Conservation (phyloP, 1,140 invertebrate species). For the Trissolcus basalis region DNA sequence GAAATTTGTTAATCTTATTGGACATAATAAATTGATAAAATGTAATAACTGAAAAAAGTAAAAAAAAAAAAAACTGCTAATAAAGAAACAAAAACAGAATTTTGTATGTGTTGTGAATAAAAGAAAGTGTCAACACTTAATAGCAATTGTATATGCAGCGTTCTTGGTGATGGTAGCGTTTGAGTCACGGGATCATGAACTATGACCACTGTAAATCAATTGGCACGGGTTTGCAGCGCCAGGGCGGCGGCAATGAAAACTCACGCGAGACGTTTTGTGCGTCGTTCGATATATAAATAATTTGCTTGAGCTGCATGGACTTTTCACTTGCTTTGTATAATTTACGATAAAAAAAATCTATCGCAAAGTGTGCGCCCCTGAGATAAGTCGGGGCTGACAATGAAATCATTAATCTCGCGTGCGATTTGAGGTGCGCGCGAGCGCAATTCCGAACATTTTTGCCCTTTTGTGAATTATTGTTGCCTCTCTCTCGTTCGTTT, state of each 20-base stretch:
- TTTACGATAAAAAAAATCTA: constrained; percentile 55
- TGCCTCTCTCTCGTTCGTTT: constrained; percentile 5
- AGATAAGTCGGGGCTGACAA: constrained; percentile 49
- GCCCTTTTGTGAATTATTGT: constrained; percentile 18
- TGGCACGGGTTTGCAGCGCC: constrained; percentile 30
- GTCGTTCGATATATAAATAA: constrained; percentile 44
- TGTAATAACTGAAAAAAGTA: too few relatives aligned
- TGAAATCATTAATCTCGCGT: constrained; percentile 52
- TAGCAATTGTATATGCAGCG: constrained; percentile 32
- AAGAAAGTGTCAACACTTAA: constrained; percentile 47
- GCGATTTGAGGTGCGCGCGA: constrained; percentile 40
- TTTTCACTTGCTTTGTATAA: constrained; percentile 50
- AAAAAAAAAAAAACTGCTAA: too few relatives aligned
- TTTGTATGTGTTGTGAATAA: constrained; percentile 9
- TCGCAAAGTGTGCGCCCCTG: constrained; percentile 36
- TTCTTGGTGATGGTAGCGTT: constrained; percentile 37
- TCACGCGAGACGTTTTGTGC: constrained; percentile 32
- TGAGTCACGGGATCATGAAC: constrained; percentile 52
- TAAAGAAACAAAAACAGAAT: too few relatives aligned
- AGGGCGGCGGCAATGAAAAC: constrained; percentile 50
- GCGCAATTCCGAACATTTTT: constrained; percentile 34
- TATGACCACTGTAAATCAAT: constrained; percentile 57
- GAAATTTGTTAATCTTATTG: too few relatives aligned
- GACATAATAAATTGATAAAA: too few relatives aligned
- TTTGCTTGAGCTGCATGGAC: constrained; percentile 24